Percentiles rank a stretch among this genome's conserved stretches.
Evolutionary conservation across 2,113 vertebrate species (phyloP).

Genomic region (Sialia sialis): DNA sequence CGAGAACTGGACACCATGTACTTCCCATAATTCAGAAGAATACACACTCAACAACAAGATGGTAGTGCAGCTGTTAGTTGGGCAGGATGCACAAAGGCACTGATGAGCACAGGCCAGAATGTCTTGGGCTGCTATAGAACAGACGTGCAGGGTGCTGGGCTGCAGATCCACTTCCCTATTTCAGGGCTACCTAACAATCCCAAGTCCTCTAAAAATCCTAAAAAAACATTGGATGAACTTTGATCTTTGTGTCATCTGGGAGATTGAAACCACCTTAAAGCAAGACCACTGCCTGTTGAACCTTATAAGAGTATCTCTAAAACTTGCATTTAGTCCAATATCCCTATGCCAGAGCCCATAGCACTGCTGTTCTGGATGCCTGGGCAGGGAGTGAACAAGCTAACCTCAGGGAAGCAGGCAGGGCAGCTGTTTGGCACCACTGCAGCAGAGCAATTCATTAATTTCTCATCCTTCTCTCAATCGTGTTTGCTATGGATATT

Average conservation of each 20-base stretch:
- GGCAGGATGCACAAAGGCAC: neutral
- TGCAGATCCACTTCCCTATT: neutral
- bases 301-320: neutral
- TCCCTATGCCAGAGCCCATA: accelerated
- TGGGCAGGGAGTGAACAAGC: neutral
- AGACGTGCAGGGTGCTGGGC: accelerated
- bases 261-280: neutral
- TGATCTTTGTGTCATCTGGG: neutral
- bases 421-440: neutral
- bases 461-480: neutral
- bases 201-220: neutral
- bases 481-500: neutral
- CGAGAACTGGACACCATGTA: neutral
- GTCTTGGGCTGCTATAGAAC: neutral
- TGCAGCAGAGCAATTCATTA: neutral
- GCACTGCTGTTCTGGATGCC: neutral
- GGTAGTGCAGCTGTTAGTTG: neutral
- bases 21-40: neutral
- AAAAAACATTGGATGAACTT: neutral
- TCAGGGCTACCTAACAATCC: neutral
- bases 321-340: neutral
- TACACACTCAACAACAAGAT: neutral
- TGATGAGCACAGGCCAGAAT: neutral
- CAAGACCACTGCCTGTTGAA: neutral
- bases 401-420: neutral